Conservation (phyloP, 2,888 invertebrate genomes). For the Pardosa pseudoannulata region DNA sequence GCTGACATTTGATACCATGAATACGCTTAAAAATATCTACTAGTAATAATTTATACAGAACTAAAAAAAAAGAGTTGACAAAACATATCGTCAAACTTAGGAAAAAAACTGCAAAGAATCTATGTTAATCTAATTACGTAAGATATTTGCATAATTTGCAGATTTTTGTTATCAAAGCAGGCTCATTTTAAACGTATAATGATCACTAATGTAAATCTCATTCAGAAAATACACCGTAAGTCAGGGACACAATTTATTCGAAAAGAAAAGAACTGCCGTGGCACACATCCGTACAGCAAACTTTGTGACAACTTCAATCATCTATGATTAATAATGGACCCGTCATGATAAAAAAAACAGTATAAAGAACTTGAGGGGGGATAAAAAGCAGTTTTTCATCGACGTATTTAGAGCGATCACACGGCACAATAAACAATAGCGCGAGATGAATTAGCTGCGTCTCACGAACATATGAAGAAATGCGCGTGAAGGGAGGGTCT, state of each 20-base stretch:
- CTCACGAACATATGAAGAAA: constrained; percentile 43
- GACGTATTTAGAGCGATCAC: constrained; percentile 68
- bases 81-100: too few relatives aligned
- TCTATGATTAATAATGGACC: constrained; percentile 54
- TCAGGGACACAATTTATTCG: not conserved
- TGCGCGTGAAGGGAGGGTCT: not conserved
- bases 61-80: too few relatives aligned
- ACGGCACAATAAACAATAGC: constrained; percentile 69
- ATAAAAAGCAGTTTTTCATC: constrained; percentile 8
- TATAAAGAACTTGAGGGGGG: not conserved
- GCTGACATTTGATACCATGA: too few relatives aligned
- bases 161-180: not conserved
- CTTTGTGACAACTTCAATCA: constrained; percentile 65
- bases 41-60: too few relatives aligned
- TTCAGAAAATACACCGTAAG: not conserved
- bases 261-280: not conserved
- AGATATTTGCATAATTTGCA: not conserved
- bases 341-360: constrained; percentile 9
- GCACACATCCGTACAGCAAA: not conserved
- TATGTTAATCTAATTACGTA: too few relatives aligned
- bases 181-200: not conserved
- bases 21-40: too few relatives aligned
- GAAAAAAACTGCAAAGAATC: too few relatives aligned
- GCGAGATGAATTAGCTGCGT: constrained; percentile 46
- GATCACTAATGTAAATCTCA: not conserved